These are phyloP conservation scores for Bubo scandiacus DNA, from an alignment of 2,113 vertebrate genomes.

Conservation along the genomic window DNA sequence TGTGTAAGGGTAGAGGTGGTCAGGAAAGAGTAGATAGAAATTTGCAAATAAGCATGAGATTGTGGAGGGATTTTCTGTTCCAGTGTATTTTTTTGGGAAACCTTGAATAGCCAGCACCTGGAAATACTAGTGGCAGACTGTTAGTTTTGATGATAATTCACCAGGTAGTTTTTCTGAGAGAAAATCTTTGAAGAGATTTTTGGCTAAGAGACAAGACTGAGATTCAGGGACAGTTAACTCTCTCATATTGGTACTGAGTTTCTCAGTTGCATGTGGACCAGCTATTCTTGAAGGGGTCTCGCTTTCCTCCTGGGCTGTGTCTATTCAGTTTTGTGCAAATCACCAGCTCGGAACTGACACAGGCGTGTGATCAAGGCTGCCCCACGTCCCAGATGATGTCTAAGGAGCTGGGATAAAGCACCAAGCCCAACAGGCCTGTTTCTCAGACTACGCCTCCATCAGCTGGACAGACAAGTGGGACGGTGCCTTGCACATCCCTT, in stretches of 20 bases:
- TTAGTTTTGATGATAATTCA: neutral
- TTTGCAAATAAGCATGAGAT: neutral
- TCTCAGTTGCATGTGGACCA: neutral
- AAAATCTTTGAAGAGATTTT: neutral
- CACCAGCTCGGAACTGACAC: rapidly evolving
- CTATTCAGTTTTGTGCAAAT: neutral
- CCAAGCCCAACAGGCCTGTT: neutral
- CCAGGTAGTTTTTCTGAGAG: neutral
- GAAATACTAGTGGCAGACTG: neutral
- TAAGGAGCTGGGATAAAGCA: neutral
- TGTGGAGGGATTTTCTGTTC: neutral
- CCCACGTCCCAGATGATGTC: too few relatives aligned
- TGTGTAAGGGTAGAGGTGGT: neutral
- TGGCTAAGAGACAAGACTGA: neutral
- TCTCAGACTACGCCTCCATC: neutral
- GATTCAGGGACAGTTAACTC: neutral
- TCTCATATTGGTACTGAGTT: neutral
- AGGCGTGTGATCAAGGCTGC: rapidly evolving
- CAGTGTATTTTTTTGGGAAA: neutral
- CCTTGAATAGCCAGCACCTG: neutral
- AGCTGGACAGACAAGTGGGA: rapidly evolving
- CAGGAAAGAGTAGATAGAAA: neutral
- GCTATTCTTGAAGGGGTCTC: neutral
- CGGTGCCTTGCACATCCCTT: neutral
- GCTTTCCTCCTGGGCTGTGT: neutral